Percentiles rank a stretch among this genome's conserved stretches.
Conservation (phyloP, 2,888 invertebrate genomes). For the Philopedon plagiatum region DNA sequence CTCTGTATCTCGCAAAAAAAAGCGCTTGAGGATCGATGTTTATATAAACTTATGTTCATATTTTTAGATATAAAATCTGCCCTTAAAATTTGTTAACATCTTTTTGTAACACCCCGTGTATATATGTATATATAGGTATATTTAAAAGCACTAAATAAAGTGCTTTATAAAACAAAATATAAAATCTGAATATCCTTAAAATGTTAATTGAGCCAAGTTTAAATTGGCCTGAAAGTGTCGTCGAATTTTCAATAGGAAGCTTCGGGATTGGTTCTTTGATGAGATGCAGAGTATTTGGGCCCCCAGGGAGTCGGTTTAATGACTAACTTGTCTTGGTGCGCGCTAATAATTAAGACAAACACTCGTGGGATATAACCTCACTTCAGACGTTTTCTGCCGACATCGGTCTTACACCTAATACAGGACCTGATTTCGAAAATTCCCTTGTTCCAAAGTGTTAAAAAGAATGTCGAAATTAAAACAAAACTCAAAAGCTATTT, state of each 20-base stretch:
- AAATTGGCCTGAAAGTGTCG: constrained; percentile 42
- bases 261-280: constrained; percentile 67
- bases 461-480: too few species aligned
- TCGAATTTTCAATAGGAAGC: constrained; percentile 51
- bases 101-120: too few species aligned
- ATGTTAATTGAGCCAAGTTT: constrained; percentile 28
- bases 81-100: too few species aligned
- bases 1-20: too few species aligned
- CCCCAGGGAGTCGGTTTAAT: constrained; percentile 68
- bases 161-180: background rate
- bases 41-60: too few species aligned
- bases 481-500: too few species aligned
- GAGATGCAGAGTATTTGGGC: constrained; percentile 66
- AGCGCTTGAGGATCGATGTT: too few species aligned
- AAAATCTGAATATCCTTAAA: background rate
- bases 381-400: constrained; percentile 54
- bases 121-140: too few species aligned
- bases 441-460: too few species aligned
- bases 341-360: constrained; percentile 70
- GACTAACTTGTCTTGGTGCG: constrained; percentile 68
- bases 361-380: constrained; percentile 65
- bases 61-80: too few species aligned
- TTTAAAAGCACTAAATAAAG: too few species aligned
- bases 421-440: constrained; percentile 31
- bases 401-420: constrained; percentile 50